These are phyloP conservation scores for Peromyscus nudipes DNA, from an alignment of 2,797 vertebrate species.

Conservation along the genomic window DNA sequence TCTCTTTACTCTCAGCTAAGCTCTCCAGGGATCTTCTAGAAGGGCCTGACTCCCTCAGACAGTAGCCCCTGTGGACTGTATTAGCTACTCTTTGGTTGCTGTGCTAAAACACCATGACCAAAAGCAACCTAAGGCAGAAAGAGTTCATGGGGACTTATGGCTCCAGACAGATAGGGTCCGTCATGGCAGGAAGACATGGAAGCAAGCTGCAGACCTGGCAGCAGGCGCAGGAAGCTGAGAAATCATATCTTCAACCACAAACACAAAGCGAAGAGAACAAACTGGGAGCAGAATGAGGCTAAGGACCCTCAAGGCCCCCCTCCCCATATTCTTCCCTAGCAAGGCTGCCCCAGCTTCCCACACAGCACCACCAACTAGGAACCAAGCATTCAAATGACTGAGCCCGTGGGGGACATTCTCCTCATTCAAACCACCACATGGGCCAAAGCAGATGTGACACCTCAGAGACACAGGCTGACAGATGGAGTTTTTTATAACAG, in stretches of 20 bases:
- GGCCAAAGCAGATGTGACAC: not conserved
- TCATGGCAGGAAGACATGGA: not conserved
- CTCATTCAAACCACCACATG: not conserved
- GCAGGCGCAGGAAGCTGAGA: not conserved
- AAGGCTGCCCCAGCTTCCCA: not conserved
- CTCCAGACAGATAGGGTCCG: not conserved
- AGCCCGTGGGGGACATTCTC: not conserved
- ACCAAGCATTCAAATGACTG: not conserved
- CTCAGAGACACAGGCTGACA: not conserved
- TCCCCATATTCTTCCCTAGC: not conserved
- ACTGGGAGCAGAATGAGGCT: not conserved
- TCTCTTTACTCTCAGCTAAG: not conserved
- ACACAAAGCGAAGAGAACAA: not conserved
- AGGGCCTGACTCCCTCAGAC: not conserved
- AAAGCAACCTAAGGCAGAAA: not conserved
- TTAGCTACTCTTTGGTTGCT: not conserved
- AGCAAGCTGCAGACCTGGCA: not conserved
- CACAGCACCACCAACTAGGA: not conserved
- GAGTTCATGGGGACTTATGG: not conserved
- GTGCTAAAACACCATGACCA: not conserved
- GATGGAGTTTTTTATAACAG: not conserved
- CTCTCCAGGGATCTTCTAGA: not conserved
- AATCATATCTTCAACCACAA: not conserved
- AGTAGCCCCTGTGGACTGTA: too few species aligned
- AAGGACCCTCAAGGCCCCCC: not conserved